Conservation (phyloP, 2,888 invertebrate species). For the Calephelis perditalis region DNA sequence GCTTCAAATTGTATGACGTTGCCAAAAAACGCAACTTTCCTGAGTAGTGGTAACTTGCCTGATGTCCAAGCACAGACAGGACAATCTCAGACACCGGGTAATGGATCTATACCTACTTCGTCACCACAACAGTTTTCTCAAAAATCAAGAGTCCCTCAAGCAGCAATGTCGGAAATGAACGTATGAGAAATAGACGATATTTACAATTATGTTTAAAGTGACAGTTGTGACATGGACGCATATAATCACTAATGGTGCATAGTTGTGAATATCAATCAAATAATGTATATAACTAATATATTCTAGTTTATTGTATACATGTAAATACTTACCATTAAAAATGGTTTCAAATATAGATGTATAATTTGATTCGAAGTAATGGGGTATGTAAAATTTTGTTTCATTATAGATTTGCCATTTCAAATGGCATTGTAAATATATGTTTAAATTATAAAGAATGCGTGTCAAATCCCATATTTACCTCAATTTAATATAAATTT, state of each 20-base stretch:
- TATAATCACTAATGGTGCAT: constrained; percentile 44
- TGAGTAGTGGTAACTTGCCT: constrained; percentile 66
- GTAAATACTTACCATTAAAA: constrained; percentile 38
- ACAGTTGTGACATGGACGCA: constrained; percentile 45
- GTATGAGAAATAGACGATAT: constrained; percentile 85
- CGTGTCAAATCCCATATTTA: constrained; percentile 30
- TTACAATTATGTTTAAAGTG: constrained; percentile 77
- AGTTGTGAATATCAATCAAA: constrained; percentile 68
- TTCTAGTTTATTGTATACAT: constrained; percentile 30
- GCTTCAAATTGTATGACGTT: constrained; percentile 78
- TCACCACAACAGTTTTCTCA: constrained; percentile 70
- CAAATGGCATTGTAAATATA: constrained; percentile 58
- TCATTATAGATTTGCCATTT: constrained; percentile 47
- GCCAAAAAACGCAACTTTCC: constrained; percentile 78
- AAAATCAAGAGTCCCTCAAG: constrained; percentile 83
- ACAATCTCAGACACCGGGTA: constrained; percentile 60
- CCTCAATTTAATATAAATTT: constrained; percentile 18
- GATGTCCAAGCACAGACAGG: constrained; percentile 73
- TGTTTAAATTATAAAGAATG: constrained; percentile 27
- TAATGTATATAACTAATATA: constrained; percentile 42
- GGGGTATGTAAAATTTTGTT: constrained; percentile 13
- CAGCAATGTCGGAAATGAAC: constrained; percentile 92
- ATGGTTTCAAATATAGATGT: constrained; percentile 33
- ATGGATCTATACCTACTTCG: constrained; percentile 57
- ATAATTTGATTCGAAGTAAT: constrained; percentile 26